Percentiles rank a stretch among this genome's conserved stretches.
Evolutionary conservation across 2,797 vertebrate genomes (phyloP).

Genomic region (Phalloptychus januarius): DNA sequence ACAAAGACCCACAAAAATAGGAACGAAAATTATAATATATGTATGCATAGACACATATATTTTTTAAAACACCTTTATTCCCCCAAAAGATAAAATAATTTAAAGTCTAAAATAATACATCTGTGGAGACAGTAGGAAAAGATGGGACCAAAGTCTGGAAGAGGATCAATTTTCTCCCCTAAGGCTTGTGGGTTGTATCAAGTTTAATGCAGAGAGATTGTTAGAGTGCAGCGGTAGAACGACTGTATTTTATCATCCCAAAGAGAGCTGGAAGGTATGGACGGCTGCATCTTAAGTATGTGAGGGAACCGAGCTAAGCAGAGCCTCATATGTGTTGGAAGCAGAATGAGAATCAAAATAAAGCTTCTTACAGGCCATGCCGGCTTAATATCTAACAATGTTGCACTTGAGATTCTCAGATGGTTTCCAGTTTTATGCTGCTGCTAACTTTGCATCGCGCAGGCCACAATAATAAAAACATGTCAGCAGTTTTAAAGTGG

Average conservation of each 20-base stretch:
- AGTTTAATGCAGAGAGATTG: constrained; percentile 44
- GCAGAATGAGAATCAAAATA: not conserved
- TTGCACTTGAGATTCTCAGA: not conserved
- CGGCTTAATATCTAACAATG: not conserved
- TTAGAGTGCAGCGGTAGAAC: constrained; percentile 27
- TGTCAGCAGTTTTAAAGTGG: not conserved
- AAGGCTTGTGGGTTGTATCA: constrained; percentile 33
- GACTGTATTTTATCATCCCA: constrained; percentile 41
- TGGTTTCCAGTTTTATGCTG: not conserved
- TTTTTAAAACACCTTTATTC: not conserved
- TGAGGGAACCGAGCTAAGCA: not conserved
- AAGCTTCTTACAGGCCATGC: not conserved
- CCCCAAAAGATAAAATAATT: not conserved
- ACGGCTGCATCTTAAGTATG: not conserved
- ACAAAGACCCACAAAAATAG: not conserved
- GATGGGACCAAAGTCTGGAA: not conserved
- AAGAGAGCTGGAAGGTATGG: constrained; percentile 23
- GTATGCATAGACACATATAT: not conserved
- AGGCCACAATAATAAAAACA: not conserved
- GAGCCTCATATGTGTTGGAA: not conserved
- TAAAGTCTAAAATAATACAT: not conserved
- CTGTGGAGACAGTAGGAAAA: not conserved
- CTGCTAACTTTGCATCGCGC: not conserved
- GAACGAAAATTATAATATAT: not conserved
- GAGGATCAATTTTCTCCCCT: not conserved